phyloP scores from a whole-genome alignment of 2,797 vertebrate species.

The Microctenopoma steveboyesi region DNA sequence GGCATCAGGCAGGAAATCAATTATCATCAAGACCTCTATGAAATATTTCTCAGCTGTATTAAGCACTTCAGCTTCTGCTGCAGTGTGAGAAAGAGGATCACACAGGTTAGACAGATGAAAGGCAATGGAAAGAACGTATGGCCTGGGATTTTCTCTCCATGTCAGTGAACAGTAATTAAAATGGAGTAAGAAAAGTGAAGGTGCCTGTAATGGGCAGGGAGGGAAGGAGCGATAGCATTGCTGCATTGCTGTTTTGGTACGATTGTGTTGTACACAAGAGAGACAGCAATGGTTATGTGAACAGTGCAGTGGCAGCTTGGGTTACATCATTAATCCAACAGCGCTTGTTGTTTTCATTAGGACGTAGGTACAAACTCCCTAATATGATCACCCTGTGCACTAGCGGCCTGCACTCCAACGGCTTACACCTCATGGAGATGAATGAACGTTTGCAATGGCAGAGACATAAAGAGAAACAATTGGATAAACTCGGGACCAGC shows the following conservation, averaged over 20 bases:
- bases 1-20: conserved; percentile 63
- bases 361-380: conserved; percentile 34
- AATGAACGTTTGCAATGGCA: conserved; percentile 7
- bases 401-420: conserved; percentile 8
- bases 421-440: conserved; percentile 17
- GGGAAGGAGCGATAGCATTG: background rate
- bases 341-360: conserved; percentile 47
- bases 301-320: background rate
- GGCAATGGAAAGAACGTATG: conserved; percentile 19
- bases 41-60: conserved; percentile 59
- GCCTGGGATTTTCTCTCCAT: conserved; percentile 10
- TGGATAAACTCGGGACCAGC: background rate
- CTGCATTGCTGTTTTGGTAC: background rate
- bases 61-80: conserved; percentile 44
- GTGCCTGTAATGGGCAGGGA: background rate
- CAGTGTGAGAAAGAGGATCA: conserved; percentile 15
- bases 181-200: conserved; percentile 31
- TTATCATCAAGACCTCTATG: conserved; percentile 55
- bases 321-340: conserved; percentile 46
- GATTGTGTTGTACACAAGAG: conserved; percentile 15
- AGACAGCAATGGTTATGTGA: conserved; percentile 24
- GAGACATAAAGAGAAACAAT: background rate
- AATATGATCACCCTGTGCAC: conserved; percentile 27
- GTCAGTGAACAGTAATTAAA: conserved; percentile 33
- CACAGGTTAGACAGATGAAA: conserved; percentile 53